phyloP scores from a whole-genome alignment of 2,888 invertebrate genomes.

The Chydorus sphaericus region DNA sequence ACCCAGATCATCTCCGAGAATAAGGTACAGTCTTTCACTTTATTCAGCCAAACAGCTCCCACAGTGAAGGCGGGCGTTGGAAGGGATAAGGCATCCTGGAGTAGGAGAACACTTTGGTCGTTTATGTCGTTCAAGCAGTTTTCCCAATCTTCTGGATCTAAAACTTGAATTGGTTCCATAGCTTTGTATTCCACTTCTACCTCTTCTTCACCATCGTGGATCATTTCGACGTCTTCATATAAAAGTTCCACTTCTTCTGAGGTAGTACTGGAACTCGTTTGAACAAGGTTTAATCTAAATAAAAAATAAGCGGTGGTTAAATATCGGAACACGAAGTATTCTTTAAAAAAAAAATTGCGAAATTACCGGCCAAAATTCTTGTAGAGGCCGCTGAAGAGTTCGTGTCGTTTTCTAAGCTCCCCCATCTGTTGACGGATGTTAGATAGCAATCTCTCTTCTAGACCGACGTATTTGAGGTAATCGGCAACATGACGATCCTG shows the following conservation, averaged over 20 bases:
- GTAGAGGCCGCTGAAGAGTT: not conserved
- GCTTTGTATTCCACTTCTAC: not conserved
- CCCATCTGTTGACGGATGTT: not conserved
- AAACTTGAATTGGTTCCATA: not conserved
- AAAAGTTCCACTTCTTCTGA: too few relatives aligned
- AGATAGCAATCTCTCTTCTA: not conserved
- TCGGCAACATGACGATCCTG: not conserved
- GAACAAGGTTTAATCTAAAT: not conserved
- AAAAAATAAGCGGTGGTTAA: too few relatives aligned
- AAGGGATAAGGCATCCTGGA: not conserved
- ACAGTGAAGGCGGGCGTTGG: not conserved
- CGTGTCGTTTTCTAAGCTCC: not conserved
- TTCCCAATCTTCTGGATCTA: not conserved
- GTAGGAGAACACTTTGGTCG: not conserved
- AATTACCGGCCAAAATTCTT: not conserved
- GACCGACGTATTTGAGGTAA: not conserved
- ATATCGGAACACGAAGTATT: too few relatives aligned
- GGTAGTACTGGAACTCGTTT: not conserved
- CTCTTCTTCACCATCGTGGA: too few relatives aligned
- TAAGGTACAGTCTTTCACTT: not conserved
- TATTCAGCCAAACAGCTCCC: not conserved
- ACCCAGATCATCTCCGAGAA: not conserved
- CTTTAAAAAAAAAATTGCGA: too few relatives aligned
- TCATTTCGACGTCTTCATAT: too few relatives aligned
- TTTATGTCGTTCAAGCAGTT: not conserved